Evolutionary conservation across 1,140 invertebrate species (phyloP).

Genomic region (Heliconius eleuchia): DNA sequence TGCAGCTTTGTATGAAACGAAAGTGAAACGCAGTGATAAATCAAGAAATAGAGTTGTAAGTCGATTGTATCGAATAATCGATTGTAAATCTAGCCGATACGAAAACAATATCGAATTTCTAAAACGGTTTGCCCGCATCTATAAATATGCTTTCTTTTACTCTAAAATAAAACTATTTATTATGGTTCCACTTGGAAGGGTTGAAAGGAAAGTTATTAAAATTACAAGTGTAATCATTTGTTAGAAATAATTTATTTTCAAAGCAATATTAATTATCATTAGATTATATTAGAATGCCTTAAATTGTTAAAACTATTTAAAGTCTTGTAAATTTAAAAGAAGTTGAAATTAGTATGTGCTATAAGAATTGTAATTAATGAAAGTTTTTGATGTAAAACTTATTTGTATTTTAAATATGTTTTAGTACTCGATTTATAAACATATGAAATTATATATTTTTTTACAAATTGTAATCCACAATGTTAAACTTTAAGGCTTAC

Average conservation of each 20-base stretch:
- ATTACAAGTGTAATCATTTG: neutral
- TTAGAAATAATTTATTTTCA: neutral
- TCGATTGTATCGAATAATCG: conserved; percentile 55
- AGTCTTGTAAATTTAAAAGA: no score
- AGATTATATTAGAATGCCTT: no score
- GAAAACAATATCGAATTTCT: conserved; percentile 53
- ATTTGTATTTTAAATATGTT: no score
- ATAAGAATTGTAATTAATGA: no score
- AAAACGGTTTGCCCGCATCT: conserved; percentile 25
- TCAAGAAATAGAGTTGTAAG: conserved; percentile 52
- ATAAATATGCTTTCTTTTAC: conserved; percentile 15
- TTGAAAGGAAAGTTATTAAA: neutral
- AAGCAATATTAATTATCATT: no score
- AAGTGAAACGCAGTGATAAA: conserved; percentile 54
- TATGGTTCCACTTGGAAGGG: neutral
- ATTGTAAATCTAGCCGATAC: conserved; percentile 53
- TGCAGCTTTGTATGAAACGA: conserved; percentile 36
- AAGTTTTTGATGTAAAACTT: no score
- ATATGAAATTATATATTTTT: no score
- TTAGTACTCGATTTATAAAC: no score
- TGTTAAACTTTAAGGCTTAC: no score
- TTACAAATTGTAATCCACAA: no score
- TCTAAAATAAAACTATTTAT: conserved; percentile 3
- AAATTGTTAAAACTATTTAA: no score
- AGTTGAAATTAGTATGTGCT: no score